Conservation (phyloP, 2,113 vertebrate genomes). For the Lota lota region DNA sequence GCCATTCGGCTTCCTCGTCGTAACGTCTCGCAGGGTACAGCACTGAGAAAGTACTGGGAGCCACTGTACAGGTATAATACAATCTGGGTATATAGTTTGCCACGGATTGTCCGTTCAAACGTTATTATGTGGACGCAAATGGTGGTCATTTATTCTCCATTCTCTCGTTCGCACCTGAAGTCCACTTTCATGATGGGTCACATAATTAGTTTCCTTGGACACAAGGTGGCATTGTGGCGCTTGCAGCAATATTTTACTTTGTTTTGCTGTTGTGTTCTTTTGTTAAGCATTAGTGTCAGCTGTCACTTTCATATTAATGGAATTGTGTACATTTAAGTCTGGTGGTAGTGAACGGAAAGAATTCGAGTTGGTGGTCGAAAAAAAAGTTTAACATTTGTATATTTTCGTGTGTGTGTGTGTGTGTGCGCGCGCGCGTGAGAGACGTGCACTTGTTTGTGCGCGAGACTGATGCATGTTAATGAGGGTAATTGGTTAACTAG, state of each 20-base stretch:
- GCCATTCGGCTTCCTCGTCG: constrained; percentile 8
- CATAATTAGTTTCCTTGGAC: no score
- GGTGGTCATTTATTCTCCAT: no score
- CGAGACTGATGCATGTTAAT: constrained; percentile 53
- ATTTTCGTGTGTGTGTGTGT: constrained; percentile 29
- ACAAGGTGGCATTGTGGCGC: no score
- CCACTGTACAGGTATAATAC: no score
- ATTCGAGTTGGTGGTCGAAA: constrained; percentile 33
- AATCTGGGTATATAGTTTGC: no score
- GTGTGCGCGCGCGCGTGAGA: constrained; percentile 16
- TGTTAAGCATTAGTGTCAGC: constrained; percentile 52
- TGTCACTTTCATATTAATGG: constrained; percentile 42
- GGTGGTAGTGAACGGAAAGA: constrained; percentile 38
- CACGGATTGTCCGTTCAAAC: no score
- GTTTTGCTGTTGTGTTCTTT: constrained; percentile 19
- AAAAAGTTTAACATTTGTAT: constrained; percentile 60
- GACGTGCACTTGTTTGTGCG: constrained; percentile 15
- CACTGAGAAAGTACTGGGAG: no score
- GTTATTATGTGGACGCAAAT: no score
- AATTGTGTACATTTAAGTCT: constrained; percentile 40
- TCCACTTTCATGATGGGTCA: no score
- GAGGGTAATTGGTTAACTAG: constrained; percentile 47
- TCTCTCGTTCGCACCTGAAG: no score
- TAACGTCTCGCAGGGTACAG: no score
- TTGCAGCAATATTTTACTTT: constrained; percentile 18